Percentiles rank a stretch among this genome's conserved stretches.
Conservation (phyloP, 2,113 vertebrate genomes). For the Neomonachus schauinslandi region DNA sequence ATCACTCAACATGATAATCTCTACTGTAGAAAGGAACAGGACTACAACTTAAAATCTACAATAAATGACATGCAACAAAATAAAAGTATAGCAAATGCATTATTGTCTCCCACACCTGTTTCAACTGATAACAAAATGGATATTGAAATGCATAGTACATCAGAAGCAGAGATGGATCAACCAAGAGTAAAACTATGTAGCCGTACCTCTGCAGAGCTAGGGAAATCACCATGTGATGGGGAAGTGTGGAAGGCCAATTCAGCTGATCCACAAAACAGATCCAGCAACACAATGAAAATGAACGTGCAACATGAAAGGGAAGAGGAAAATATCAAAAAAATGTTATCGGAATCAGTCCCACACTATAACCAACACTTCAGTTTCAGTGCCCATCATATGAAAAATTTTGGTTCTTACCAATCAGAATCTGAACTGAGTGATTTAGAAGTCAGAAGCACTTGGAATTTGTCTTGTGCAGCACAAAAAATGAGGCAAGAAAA, state of each 20-base stretch:
- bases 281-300: background rate
- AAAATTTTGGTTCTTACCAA: background rate
- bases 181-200: background rate
- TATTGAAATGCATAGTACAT: background rate
- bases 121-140: background rate
- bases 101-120: background rate
- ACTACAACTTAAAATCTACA: background rate
- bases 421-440: background rate
- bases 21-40: background rate
- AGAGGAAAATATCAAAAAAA: background rate
- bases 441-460: background rate
- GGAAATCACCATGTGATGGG: background rate
- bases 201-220: background rate
- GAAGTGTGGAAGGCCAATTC: background rate
- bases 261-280: background rate
- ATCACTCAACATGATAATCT: background rate
- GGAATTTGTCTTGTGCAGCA: background rate
- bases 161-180: background rate
- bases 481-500: background rate
- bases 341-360: background rate
- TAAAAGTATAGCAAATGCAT: background rate
- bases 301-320: background rate
- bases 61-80: background rate
- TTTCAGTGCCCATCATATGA: background rate
- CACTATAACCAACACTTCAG: accelerated